Evolutionary conservation across 1,140 invertebrate genomes (phyloP).

Genomic region (Leptinotarsa undecemlineata): DNA sequence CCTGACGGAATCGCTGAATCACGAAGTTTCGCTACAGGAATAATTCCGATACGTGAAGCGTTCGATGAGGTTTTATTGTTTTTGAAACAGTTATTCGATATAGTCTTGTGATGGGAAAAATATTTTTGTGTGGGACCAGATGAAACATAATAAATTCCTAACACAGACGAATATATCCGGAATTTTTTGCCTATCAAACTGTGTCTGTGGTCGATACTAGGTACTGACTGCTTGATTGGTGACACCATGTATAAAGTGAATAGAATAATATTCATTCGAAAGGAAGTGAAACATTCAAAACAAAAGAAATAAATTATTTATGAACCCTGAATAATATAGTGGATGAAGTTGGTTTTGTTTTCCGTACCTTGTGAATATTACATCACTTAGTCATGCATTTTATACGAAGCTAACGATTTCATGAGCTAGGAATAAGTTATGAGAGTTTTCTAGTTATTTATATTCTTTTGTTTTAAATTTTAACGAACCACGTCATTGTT

Average conservation of each 20-base stretch:
- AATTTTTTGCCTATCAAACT: too few relatives aligned
- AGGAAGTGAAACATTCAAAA: too few relatives aligned
- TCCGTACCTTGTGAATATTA: conserved; percentile 14
- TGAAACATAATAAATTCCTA: too few relatives aligned
- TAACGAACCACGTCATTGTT: background rate
- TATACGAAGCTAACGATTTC: conserved; percentile 5
- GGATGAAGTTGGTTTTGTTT: conserved; percentile 18
- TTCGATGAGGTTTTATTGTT: background rate
- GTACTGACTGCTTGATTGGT: too few relatives aligned
- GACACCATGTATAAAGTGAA: too few relatives aligned
- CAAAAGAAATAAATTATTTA: conserved; percentile 16
- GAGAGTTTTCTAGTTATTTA: background rate
- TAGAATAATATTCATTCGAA: too few relatives aligned
- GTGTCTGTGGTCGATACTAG: too few relatives aligned
- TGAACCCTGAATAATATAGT: conserved; percentile 5
- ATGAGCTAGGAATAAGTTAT: background rate
- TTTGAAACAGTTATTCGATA: too few relatives aligned
- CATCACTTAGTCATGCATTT: conserved; percentile 15
- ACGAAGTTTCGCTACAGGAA: background rate
- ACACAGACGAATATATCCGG: too few relatives aligned
- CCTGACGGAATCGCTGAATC: background rate
- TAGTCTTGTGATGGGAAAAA: too few relatives aligned
- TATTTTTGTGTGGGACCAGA: too few relatives aligned
- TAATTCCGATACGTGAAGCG: background rate
- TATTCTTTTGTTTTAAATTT: background rate